Evolutionary conservation across 1,140 invertebrate genomes (phyloP).

Genomic region (Bombus confusus): DNA sequence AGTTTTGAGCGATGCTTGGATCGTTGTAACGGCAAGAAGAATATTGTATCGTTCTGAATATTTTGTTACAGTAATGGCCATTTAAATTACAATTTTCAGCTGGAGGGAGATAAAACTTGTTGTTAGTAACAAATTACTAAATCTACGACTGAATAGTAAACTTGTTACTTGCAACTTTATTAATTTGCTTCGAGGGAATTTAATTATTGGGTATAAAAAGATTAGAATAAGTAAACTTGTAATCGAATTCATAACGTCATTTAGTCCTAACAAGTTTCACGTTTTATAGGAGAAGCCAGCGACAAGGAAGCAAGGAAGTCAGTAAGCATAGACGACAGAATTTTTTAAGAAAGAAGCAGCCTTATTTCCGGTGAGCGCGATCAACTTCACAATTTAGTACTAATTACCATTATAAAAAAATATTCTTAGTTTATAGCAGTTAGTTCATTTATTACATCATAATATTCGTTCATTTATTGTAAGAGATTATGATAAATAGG

Average conservation of each 20-base stretch:
- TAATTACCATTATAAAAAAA: neutral
- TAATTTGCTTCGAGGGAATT: neutral
- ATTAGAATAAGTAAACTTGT: neutral
- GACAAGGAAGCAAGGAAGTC: conserved; percentile 7
- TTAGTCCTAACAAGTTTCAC: neutral
- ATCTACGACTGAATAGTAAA: neutral
- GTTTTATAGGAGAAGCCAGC: conserved; percentile 22
- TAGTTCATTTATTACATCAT: too few relatives aligned
- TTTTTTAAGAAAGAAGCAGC: conserved; percentile 14
- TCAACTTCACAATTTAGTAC: neutral
- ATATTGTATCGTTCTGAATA: neutral
- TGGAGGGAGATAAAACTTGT: too few relatives aligned
- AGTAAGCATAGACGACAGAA: neutral
- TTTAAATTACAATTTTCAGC: too few relatives aligned
- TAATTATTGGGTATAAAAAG: neutral
- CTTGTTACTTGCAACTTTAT: neutral
- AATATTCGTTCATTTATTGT: too few relatives aligned
- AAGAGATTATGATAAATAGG: too few relatives aligned
- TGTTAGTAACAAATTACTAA: neutral
- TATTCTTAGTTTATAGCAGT: neutral
- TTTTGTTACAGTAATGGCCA: neutral
- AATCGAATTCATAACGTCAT: neutral
- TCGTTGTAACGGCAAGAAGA: neutral
- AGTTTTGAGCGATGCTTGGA: too few relatives aligned
- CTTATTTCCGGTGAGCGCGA: conserved; percentile 40